Conservation (phyloP, 2,797 vertebrate genomes). For the Chromobotia macracanthus region DNA sequence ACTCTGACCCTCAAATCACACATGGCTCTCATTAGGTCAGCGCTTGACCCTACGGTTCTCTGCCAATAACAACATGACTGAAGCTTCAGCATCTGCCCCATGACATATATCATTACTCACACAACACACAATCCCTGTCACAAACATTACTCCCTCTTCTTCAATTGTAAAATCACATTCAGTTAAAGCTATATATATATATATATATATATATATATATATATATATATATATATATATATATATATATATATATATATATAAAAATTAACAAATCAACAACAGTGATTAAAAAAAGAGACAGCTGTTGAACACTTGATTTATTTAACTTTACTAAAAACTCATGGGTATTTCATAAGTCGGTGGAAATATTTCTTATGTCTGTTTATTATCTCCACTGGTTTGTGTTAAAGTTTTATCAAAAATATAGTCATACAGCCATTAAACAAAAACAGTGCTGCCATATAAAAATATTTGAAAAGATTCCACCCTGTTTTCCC, state of each 20-base stretch:
- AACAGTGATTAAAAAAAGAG: no score
- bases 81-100: constrained; percentile 3
- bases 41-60: neutral
- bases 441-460: no score
- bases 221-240: no score
- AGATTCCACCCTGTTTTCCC: no score
- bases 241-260: no score
- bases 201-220: no score
- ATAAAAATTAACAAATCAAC: no score
- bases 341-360: neutral
- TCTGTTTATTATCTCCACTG: neutral
- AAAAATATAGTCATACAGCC: neutral
- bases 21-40: neutral
- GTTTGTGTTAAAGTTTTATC: constrained; percentile 2
- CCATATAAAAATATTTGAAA: no score
- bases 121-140: neutral
- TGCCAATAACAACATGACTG: constrained; percentile 31
- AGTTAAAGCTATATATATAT: no score
- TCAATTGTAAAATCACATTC: no score
- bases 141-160: neutral
- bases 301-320: neutral
- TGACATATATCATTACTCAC: constrained; percentile 18
- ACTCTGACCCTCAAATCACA: constrained; percentile 31
- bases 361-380: neutral
- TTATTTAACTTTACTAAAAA: neutral